Evolutionary conservation across 2,888 invertebrate species (phyloP).

Genomic region (Liodrosophila aerea): DNA sequence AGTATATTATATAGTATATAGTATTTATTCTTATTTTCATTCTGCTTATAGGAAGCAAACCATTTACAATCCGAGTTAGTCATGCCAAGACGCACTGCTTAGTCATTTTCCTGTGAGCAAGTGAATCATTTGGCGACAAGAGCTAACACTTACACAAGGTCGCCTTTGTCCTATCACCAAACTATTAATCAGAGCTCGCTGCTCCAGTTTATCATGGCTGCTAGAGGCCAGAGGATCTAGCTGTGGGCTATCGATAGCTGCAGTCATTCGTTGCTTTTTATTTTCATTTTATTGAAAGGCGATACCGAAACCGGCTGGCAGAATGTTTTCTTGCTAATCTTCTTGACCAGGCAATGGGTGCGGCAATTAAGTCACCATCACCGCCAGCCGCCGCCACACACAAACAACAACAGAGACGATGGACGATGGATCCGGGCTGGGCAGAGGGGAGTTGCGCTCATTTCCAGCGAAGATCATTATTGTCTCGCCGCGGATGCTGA

Average conservation of each 20-base stretch:
- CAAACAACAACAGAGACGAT: constrained; percentile 12
- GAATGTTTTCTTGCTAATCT: constrained; percentile 56
- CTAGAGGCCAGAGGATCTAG: background rate
- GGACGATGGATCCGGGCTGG: background rate
- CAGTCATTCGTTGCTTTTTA: background rate
- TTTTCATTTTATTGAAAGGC: constrained; percentile 6
- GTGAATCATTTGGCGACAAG: constrained; percentile 52
- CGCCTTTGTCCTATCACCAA: constrained; percentile 28
- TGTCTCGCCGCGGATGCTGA: constrained; percentile 68
- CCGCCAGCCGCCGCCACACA: constrained; percentile 19
- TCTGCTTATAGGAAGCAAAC: no score
- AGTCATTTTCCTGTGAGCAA: constrained; percentile 37
- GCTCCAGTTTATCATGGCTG: constrained; percentile 44
- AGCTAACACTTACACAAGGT: constrained; percentile 46
- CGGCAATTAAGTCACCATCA: constrained; percentile 72
- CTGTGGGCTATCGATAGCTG: background rate
- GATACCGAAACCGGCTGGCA: constrained; percentile 24
- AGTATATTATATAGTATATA: background rate
- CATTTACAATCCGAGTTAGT: constrained; percentile 30
- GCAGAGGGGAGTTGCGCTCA: constrained; percentile 38
- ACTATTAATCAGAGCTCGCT: constrained; percentile 15
- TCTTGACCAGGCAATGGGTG: constrained; percentile 59
- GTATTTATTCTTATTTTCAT: no score
- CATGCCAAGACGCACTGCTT: no score
- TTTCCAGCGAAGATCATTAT: constrained; percentile 74